Conservation (phyloP, 30 jellyfish, hydroid and myxozoan genomes). For the Chironex yamaguchii region DNA sequence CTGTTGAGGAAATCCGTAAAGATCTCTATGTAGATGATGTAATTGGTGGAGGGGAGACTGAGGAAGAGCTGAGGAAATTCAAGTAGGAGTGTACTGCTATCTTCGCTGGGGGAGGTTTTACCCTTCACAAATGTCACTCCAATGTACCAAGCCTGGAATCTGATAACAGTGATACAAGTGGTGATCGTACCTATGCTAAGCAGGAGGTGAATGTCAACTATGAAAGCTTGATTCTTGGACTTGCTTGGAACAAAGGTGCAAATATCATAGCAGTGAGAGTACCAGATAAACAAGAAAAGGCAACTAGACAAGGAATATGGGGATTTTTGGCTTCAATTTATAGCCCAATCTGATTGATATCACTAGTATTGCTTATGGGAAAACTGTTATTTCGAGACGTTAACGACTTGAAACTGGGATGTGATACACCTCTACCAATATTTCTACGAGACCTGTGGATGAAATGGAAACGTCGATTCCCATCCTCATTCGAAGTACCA, state of each 20-base stretch:
- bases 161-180: neutral
- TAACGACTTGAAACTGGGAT: constrained; percentile 29
- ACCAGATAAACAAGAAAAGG: constrained; percentile 10
- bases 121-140: constrained; percentile 77
- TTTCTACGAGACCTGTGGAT: constrained; percentile 21
- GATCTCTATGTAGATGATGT: constrained; percentile 74
- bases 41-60: constrained; percentile 53
- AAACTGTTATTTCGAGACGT: constrained; percentile 24
- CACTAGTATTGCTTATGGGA: constrained; percentile 62
- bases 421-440: constrained; percentile 66
- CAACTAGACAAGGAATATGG: constrained; percentile 49
- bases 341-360: constrained; percentile 69
- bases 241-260: constrained; percentile 50
- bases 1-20: constrained; percentile 31
- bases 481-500: constrained; percentile 23
- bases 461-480: constrained; percentile 9
- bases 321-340: constrained; percentile 44
- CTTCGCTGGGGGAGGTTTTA: constrained; percentile 61
- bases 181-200: constrained; percentile 52
- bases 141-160: constrained; percentile 37
- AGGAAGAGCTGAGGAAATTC: constrained; percentile 15
- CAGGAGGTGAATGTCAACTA: constrained; percentile 24
- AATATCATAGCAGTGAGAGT: constrained; percentile 33
- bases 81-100: constrained; percentile 27
- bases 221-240: constrained; percentile 60